Percentiles rank a stretch among this genome's conserved stretches.
These are phyloP conservation scores for Lepilemur septentrionalis DNA, from an alignment of 2,797 vertebrate genomes.

Conservation along the genomic window DNA sequence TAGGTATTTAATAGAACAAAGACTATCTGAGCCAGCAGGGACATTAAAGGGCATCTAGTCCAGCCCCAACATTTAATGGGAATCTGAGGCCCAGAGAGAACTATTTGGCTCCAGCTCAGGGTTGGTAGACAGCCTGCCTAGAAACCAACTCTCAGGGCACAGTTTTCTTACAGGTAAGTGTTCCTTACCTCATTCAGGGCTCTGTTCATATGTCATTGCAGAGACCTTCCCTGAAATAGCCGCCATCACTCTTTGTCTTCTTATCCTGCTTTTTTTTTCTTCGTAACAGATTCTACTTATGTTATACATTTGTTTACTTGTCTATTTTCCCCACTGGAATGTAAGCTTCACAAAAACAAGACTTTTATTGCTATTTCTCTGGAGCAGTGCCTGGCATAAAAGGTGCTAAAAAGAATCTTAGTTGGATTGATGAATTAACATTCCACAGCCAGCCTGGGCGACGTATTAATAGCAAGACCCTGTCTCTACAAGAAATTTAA, in stretches of 20 bases:
- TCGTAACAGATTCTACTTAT: not conserved
- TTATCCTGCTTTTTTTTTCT: not conserved
- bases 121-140: not conserved
- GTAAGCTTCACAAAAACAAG: not conserved
- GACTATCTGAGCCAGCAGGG: not conserved
- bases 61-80: not conserved
- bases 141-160: not conserved
- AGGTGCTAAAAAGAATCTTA: not conserved
- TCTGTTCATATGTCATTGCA: not conserved
- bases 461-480: not conserved
- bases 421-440: not conserved
- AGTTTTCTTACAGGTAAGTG: not conserved
- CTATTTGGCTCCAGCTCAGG: not conserved
- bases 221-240: not conserved
- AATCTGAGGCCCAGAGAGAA: not conserved
- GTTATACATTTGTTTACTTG: not conserved
- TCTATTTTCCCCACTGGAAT: constrained; percentile 7
- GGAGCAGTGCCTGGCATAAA: not conserved
- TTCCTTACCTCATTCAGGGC: not conserved
- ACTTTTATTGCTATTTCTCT: not conserved
- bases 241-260: not conserved
- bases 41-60: not conserved
- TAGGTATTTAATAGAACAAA: not conserved
- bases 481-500: not conserved
- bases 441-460: not conserved